Evolutionary conservation across 2,888 invertebrate species (phyloP), one percentile per base, ranked within the genome.

Genomic region (Molanna angustata): DNA sequence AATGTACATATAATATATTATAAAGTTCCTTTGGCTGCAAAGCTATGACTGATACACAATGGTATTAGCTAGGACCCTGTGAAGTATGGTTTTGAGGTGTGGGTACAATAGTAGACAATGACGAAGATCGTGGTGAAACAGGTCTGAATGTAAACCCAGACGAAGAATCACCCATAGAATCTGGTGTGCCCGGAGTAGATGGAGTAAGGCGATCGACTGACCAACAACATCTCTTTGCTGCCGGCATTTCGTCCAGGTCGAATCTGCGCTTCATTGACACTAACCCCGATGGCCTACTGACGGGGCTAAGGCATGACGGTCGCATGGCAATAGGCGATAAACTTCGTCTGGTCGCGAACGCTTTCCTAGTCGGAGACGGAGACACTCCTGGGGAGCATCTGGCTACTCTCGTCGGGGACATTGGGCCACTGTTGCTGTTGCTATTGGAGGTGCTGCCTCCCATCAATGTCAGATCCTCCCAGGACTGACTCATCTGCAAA

Each of bases 401-500:
- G 70, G 66, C 60, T 56, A 62, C 32, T 63, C 60, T 37, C 67
- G 65, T 37, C 67, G 72, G 18, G 67, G 73, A 39, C 71, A 71
- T 21, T 67, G 72, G 37, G 68, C 60, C 68, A 66, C 51, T 65
- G 66, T 56, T 61, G 69, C 70, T 1, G 70, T 62, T 11, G 78
- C 76, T 57, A 79, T 62, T 44, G 67, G 69, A 21, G 79, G 72
- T 42, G 19, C 46, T 46, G 13, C 50, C 35, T 4, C 40, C 35
- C 65, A 88, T 85, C 61, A 90, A 70, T 4, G 88, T 87, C 27
- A 95, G 80, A 72, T 94, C 94, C 71, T 95, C 95, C 83, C 91
- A 94, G 4, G 94, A 94, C 69, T 93, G 93, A 2, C 94, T 94
- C 74, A 96, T 94, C 73, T 92, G 92, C 82, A 94, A 90, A 58